Percentiles rank a stretch among this genome's conserved stretches.
Conservation (phyloP, 2,113 vertebrate genomes). For the Rhabdornis inornatus region DNA sequence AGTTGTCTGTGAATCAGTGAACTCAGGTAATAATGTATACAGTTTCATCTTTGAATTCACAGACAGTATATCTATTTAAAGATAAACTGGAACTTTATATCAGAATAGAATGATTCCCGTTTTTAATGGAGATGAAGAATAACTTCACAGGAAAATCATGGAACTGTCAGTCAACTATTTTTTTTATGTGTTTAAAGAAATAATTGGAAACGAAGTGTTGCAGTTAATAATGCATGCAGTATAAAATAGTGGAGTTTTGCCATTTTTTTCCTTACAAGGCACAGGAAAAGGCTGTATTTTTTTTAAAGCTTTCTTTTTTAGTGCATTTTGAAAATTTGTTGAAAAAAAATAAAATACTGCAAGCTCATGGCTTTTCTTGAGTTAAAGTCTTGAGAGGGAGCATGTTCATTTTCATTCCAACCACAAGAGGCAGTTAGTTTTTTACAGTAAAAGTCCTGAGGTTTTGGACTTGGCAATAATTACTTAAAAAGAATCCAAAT, state of each 20-base stretch:
- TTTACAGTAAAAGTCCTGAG: constrained; percentile 11
- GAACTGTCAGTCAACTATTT: background rate
- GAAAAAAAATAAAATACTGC: background rate
- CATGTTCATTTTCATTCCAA: constrained; percentile 59
- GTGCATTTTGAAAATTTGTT: background rate
- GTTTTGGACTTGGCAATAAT: background rate
- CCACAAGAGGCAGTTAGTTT: background rate
- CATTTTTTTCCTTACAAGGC: background rate
- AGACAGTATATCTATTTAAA: constrained; percentile 20
- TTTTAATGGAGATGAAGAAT: constrained; percentile 8
- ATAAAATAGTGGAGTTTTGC: background rate
- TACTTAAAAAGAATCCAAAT: background rate
- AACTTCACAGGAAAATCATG: background rate
- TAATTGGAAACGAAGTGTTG: background rate
- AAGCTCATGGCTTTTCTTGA: background rate
- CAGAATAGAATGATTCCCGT: constrained; percentile 9
- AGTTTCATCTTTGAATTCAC: constrained; percentile 22
- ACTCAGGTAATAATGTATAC: constrained; percentile 70
- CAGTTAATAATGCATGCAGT: constrained; percentile 18
- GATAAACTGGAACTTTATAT: constrained; percentile 32
- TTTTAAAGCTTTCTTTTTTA: background rate
- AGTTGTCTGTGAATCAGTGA: constrained; percentile 61
- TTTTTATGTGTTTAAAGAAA: background rate
- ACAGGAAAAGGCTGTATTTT: background rate
- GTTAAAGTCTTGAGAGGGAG: constrained; percentile 42